These are phyloP conservation scores for Aphrocallistes beatrix DNA, from an alignment of 37 sponge, comb jelly and placozoan species.

Conservation along the genomic window DNA sequence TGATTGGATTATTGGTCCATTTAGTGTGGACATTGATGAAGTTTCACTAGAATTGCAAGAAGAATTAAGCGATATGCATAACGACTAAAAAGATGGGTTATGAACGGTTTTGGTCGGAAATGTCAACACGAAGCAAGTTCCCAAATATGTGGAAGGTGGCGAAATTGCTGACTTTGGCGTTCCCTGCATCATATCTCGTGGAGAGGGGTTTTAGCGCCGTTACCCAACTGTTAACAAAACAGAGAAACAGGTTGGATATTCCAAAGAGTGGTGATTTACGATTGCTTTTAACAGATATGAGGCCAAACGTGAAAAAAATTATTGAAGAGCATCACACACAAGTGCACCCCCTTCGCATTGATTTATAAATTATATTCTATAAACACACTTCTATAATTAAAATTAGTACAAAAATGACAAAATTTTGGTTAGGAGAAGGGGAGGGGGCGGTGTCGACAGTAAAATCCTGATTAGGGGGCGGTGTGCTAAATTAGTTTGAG, in stretches of 20 bases:
- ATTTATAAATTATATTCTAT: no score
- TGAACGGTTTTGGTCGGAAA: background rate
- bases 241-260: constrained; percentile 7
- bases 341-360: no score
- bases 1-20: background rate
- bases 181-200: background rate
- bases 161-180: background rate
- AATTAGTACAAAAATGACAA: no score
- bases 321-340: background rate
- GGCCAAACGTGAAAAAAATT: background rate
- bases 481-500: no score
- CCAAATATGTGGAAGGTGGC: background rate
- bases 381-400: no score
- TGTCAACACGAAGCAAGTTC: background rate
- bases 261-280: background rate
- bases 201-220: constrained; percentile 10
- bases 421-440: no score
- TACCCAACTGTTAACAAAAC: background rate
- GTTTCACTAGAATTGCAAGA: background rate
- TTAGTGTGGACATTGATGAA: background rate
- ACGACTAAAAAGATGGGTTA: background rate
- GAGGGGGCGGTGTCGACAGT: no score
- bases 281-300: background rate
- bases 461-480: no score
- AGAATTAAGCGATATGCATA: background rate